Evolutionary conservation across 2,113 vertebrate genomes (phyloP).

Genomic region (Natator depressus): DNA sequence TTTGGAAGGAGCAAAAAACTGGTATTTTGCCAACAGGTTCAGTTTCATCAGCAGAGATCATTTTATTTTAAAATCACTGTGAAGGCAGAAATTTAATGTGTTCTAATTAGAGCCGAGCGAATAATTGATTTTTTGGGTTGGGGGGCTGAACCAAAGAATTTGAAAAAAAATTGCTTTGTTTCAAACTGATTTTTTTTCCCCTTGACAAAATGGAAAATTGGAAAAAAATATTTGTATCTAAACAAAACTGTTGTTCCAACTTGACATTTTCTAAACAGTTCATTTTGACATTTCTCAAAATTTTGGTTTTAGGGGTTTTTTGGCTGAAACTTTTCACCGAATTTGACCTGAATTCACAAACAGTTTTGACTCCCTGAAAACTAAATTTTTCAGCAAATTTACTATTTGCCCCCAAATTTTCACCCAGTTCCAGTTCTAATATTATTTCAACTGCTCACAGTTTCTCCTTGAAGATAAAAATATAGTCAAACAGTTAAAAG

Average conservation of each 20-base stretch:
- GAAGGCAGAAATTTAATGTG: slow-evolving; percentile 9
- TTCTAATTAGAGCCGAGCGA: not conserved
- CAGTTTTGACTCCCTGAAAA: not conserved
- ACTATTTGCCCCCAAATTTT: not conserved
- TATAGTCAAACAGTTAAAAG: slow-evolving; percentile 10
- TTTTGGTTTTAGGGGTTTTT: not conserved
- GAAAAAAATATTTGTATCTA: not conserved
- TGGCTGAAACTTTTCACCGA: not conserved
- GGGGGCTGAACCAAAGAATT: not conserved
- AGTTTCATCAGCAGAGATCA: slow-evolving; percentile 50
- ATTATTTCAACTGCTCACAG: not conserved
- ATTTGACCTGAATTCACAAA: not conserved
- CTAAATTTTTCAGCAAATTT: not conserved
- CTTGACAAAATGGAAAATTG: slow-evolving; percentile 23
- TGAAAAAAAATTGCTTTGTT: not conserved
- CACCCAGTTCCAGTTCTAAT: not conserved
- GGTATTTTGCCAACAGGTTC: slow-evolving; percentile 44
- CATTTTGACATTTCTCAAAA: not conserved
- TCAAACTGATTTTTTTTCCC: not conserved
- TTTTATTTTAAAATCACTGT: slow-evolving; percentile 37
- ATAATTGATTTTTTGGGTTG: not conserved
- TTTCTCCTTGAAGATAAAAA: not conserved
- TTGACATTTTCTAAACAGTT: not conserved
- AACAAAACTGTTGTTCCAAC: not conserved
- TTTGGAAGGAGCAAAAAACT: not conserved